Percentiles rank a stretch among this genome's conserved stretches.
Evolutionary conservation across 2,797 vertebrate genomes (phyloP).

Genomic region (Halcyon chelicuti): DNA sequence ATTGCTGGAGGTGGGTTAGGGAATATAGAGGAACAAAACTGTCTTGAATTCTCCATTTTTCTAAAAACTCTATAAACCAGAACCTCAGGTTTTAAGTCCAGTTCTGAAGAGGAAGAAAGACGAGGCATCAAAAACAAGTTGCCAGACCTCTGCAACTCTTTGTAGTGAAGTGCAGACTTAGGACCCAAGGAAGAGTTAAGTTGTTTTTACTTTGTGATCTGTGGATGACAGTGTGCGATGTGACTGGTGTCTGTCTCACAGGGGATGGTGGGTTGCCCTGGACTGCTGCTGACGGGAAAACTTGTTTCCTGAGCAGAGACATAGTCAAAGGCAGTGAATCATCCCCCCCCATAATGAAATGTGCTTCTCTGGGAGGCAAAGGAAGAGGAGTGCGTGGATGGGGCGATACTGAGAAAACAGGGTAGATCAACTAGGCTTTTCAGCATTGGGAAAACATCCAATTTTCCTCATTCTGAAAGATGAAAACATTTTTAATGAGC

Average conservation of each 20-base stretch:
- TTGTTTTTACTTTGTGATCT: background rate
- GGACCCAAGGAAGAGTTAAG: background rate
- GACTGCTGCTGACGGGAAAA: background rate
- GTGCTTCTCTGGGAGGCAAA: background rate
- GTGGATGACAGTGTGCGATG: background rate
- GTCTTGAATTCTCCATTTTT: background rate
- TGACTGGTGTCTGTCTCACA: background rate
- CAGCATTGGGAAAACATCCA: background rate
- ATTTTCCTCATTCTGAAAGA: background rate
- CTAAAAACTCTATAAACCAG: background rate
- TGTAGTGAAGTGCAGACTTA: background rate
- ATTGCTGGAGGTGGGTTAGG: background rate
- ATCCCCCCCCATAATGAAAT: background rate
- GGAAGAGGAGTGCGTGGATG: background rate
- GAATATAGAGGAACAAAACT: background rate
- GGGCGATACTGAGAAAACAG: background rate
- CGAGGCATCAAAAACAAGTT: background rate
- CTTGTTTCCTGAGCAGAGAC: background rate
- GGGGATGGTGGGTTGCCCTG: background rate
- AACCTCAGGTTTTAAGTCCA: background rate
- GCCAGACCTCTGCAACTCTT: background rate
- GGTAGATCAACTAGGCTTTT: background rate
- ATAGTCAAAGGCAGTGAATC: background rate
- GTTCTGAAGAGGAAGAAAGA: background rate
- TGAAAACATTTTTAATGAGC: background rate